Percentiles rank a stretch among this genome's conserved stretches.
Conservation (phyloP, 2,888 invertebrate species). For the Ptilodon capucinus region DNA sequence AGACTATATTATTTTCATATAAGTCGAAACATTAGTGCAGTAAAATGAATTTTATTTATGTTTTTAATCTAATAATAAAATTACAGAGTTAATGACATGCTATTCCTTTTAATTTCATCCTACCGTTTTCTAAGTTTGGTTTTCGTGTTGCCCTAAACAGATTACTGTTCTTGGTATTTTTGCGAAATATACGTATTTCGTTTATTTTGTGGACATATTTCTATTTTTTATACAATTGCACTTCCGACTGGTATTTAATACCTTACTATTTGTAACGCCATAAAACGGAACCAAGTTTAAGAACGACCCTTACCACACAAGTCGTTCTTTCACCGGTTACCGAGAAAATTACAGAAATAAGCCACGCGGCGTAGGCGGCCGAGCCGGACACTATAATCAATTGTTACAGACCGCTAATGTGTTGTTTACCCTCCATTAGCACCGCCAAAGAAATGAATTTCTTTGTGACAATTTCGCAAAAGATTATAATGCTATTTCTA, state of each 20-base stretch:
- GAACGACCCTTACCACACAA: slow-evolving; percentile 63
- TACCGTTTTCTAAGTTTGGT: too few species aligned
- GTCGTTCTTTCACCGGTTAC: slow-evolving; percentile 61
- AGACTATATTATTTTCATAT: too few species aligned
- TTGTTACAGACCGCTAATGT: slow-evolving; percentile 66
- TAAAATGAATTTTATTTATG: too few species aligned
- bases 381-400: slow-evolving; percentile 56
- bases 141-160: too few species aligned
- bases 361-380: slow-evolving; percentile 39
- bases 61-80: too few species aligned
- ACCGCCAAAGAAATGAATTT: slow-evolving; percentile 53
- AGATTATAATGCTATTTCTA: slow-evolving; percentile 46
- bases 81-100: too few species aligned
- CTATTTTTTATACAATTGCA: not conserved
- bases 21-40: too few species aligned
- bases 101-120: too few species aligned
- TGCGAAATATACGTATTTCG: too few species aligned
- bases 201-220: too few species aligned
- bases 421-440: slow-evolving; percentile 72
- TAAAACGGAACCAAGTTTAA: slow-evolving; percentile 56
- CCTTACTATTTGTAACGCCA: slow-evolving; percentile 43
- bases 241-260: not conserved
- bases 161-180: too few species aligned
- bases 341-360: slow-evolving; percentile 66
- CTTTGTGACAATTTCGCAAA: slow-evolving; percentile 55